Percentiles rank a stretch among this genome's conserved stretches.
Evolutionary conservation across 1,140 invertebrate species (phyloP).

Genomic region (Zaprionus nigranus): DNA sequence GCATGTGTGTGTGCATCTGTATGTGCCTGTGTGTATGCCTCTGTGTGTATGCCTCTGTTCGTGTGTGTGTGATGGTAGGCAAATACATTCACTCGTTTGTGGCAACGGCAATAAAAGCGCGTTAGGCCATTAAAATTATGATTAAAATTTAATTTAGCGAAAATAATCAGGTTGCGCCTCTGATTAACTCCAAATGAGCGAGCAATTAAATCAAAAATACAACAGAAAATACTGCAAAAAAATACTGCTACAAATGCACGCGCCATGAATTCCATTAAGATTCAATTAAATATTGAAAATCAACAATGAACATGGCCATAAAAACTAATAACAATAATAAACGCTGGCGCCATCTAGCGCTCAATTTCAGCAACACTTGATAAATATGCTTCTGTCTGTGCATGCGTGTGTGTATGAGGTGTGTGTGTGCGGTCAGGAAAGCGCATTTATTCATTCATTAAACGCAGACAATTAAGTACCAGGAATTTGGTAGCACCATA

Average conservation of each 20-base stretch:
- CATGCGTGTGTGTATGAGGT: not conserved
- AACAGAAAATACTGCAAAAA: constrained; percentile 22
- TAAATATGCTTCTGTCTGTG: constrained; percentile 50
- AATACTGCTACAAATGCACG: constrained; percentile 22
- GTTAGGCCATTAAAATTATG: constrained; percentile 70
- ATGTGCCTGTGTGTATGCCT: constrained; percentile 1
- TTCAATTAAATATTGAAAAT: constrained; percentile 75
- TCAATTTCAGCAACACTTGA: constrained; percentile 25
- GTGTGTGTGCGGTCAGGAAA: constrained; percentile 13
- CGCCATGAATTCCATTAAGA: constrained; percentile 77
- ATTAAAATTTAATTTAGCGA: constrained; percentile 82
- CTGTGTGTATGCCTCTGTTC: constrained; percentile 16
- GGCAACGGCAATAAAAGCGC: constrained; percentile 39
- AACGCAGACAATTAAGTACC: constrained; percentile 82
- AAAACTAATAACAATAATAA: constrained; percentile 79
- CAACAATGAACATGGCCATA: constrained; percentile 55
- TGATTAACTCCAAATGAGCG: constrained; percentile 64
- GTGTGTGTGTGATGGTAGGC: constrained; percentile 5
- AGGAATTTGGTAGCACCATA: constrained; percentile 78
- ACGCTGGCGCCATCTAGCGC: constrained; percentile 31
- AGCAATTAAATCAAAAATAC: constrained; percentile 52
- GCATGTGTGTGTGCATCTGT: constrained; percentile 24
- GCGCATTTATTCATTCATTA: constrained; percentile 80
- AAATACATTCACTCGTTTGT: constrained; percentile 18
- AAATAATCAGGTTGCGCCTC: constrained; percentile 67